These are phyloP conservation scores for Umimayanthus chanpuru DNA, from an alignment of 92 coral and sea anemone genomes.

Conservation along the genomic window DNA sequence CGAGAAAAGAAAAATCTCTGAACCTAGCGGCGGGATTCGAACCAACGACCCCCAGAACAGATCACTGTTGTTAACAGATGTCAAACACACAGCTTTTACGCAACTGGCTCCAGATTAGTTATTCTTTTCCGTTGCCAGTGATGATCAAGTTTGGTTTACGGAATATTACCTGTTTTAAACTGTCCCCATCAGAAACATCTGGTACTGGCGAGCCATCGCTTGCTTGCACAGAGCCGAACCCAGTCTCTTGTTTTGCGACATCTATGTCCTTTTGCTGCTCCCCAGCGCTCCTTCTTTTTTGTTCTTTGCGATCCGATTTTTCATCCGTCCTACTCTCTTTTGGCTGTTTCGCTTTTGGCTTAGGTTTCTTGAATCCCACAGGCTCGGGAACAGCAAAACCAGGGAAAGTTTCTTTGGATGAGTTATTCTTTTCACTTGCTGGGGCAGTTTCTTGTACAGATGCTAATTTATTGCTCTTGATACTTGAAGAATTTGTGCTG, in stretches of 20 bases:
- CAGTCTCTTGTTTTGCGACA: slow-evolving; percentile 10
- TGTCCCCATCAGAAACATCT: background rate
- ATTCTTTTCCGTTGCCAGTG: no score
- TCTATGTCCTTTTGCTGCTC: background rate
- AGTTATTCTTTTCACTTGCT: slow-evolving; percentile 3
- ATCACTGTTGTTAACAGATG: no score
- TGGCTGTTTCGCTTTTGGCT: background rate
- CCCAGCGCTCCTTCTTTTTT: background rate
- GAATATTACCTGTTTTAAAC: slow-evolving; percentile 4
- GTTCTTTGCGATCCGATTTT: background rate
- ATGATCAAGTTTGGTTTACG: background rate
- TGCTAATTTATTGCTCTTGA: background rate
- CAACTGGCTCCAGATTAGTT: no score
- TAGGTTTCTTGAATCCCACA: slow-evolving; percentile 34
- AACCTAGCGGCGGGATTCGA: no score
- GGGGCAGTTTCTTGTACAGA: background rate
- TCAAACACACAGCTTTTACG: no score
- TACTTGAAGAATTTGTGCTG: background rate
- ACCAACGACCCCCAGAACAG: no score
- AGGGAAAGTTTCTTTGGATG: slow-evolving; percentile 5
- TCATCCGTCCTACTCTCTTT: background rate
- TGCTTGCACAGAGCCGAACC: background rate
- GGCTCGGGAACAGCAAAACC: slow-evolving; percentile 39
- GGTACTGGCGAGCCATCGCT: background rate
- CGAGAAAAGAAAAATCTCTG: no score